Evolutionary conservation across 1,140 invertebrate genomes (phyloP).

Genomic region (Lepidotrigona ventralis): DNA sequence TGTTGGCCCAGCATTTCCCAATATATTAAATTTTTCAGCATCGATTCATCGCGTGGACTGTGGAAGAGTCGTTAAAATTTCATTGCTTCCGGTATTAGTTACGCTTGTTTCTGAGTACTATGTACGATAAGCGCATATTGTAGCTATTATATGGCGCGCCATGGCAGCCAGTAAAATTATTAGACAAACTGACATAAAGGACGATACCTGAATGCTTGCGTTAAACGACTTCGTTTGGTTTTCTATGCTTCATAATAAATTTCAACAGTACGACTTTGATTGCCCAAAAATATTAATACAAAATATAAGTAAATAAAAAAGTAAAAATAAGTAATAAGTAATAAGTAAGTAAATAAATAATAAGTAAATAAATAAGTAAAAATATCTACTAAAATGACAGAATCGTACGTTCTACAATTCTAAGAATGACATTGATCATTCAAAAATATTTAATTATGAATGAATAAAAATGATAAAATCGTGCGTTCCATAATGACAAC

Average conservation of each 20-base stretch:
- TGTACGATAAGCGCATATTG: conserved; percentile 5
- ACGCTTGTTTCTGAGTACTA: neutral
- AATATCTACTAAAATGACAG: too few relatives aligned
- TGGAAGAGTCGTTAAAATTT: conserved; percentile 34
- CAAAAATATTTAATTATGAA: too few relatives aligned
- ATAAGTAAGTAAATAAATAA: too few relatives aligned
- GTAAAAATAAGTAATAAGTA: too few relatives aligned
- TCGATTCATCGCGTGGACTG: neutral
- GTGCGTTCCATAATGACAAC: too few relatives aligned
- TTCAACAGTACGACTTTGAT: neutral
- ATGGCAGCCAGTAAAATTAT: conserved; percentile 30
- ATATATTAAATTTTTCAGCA: neutral
- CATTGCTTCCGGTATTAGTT: conserved; percentile 16
- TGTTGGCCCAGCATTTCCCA: neutral
- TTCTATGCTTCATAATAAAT: conserved; percentile 12
- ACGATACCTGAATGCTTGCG: conserved; percentile 16
- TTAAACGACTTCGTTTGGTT: conserved; percentile 28
- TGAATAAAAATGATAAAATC: too few relatives aligned
- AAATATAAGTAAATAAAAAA: too few relatives aligned
- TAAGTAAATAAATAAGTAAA: too few relatives aligned
- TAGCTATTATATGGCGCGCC: neutral
- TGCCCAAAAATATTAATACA: too few relatives aligned
- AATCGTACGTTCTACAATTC: too few relatives aligned
- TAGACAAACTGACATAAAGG: conserved; percentile 12
- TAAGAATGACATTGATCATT: too few relatives aligned